Evolutionary conservation across 2,113 vertebrate genomes (phyloP), one percentile per base, ranked within the genome.

Genomic region (Neotoma lepida): DNA sequence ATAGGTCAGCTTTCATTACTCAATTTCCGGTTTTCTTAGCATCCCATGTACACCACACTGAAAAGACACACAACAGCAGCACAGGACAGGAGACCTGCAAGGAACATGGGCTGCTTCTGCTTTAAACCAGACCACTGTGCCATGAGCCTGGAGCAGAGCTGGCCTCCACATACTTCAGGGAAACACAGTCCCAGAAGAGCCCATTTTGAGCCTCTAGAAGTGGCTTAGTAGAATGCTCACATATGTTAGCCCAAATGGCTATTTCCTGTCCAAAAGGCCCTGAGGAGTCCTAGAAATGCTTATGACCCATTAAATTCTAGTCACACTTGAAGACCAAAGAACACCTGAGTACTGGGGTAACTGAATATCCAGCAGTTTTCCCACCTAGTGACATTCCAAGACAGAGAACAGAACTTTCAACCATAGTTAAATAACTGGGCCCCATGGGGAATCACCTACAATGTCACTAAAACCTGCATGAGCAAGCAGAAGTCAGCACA

Each of bases 141-240:
- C 2, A 22, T 46, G 2, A 9, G 22, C 33, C 88, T 0, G 3
- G 26, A 0, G 9, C 39, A 9, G 30, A 54, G 49, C 35, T 10
- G n/a, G 20, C 22, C 35, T 33, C 22, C 9, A 15, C 30, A n/a
- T 20, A 4, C 5, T 0, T 0, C 0, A 14, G 46, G 1, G 17
- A 71, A 35, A 18, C 54, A 58, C 56, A 6, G 73, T 39, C n/a
- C 22, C 14, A 15, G 24, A 4, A 39, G 54, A 46, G 35, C 61
- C 63, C 80, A n/a, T 44, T 22, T 10, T 78, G 66, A 77, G 24
- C 13, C 28, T 35, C 77, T 39, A 41, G 20, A 61, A 63, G 54
- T 22, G 35, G 56, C 76, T 64, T 61, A 33, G 30, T 4, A 30
- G 13, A 71, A 33, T 22, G 9, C 24, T 80, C 1, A 20, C n/a